These are phyloP conservation scores for Euwallacea fornicatus DNA, from an alignment of 1,140 invertebrate genomes.

Conservation along the genomic window DNA sequence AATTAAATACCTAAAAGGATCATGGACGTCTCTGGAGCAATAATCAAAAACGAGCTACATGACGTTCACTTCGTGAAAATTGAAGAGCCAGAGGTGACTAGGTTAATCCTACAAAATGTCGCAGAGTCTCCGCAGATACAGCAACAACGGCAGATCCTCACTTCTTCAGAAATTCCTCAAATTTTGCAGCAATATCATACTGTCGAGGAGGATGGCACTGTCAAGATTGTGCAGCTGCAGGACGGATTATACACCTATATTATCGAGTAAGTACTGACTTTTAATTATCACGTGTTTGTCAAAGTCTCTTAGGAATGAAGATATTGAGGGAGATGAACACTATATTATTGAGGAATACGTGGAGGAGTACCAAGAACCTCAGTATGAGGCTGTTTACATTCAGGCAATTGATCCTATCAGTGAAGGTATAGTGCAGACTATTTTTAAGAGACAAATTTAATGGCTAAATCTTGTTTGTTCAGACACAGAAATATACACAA, in stretches of 20 bases:
- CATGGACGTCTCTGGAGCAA: conserved; percentile 5
- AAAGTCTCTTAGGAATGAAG: conserved; percentile 13
- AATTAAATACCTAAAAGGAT: background rate
- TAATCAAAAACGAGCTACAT: conserved; percentile 17
- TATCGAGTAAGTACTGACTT: conserved; percentile 38
- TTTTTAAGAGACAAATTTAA: background rate
- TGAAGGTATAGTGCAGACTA: background rate
- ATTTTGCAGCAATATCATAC: conserved; percentile 33
- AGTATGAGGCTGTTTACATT: conserved; percentile 32
- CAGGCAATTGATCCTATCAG: conserved; percentile 10
- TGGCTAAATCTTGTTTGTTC: too few relatives aligned
- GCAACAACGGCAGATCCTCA: background rate
- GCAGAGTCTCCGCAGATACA: conserved; percentile 4
- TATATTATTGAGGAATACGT: conserved; percentile 37
- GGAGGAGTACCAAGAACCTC: conserved; percentile 29
- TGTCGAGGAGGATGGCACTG: conserved; percentile 48
- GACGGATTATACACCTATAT: conserved; percentile 43
- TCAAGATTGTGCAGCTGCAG: conserved; percentile 45
- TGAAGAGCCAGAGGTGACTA: background rate
- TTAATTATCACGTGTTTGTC: background rate
- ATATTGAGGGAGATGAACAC: conserved; percentile 29
- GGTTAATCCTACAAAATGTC: background rate
- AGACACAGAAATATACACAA: conserved; percentile 20
- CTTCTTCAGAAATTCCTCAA: conserved; percentile 23
- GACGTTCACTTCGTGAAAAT: conserved; percentile 19